Conservation (phyloP, 2,797 vertebrate species). For the Phoeniculus purpureus region DNA sequence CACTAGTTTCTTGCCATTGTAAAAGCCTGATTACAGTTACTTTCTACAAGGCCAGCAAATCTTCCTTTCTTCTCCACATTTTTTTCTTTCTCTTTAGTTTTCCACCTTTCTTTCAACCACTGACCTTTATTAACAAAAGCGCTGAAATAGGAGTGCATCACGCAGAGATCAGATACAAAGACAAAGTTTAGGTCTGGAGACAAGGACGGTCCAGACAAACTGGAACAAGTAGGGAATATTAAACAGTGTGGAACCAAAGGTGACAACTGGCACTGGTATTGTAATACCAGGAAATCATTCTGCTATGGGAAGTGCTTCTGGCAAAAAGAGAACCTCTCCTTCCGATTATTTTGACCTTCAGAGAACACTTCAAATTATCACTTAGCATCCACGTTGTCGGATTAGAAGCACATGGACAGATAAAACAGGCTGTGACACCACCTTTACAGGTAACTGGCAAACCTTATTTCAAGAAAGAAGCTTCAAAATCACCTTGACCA, state of each 20-base stretch:
- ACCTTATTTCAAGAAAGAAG: neutral
- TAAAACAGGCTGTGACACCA: neutral
- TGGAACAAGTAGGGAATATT: neutral
- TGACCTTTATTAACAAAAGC: neutral
- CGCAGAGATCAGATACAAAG: neutral
- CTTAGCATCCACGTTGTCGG: neutral
- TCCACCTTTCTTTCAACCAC: neutral
- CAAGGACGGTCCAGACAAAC: neutral
- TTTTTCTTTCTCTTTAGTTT: neutral
- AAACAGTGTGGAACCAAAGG: neutral
- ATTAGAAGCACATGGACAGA: neutral
- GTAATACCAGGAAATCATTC: neutral
- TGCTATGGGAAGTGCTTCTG: neutral
- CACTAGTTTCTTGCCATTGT: neutral
- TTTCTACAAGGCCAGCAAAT: neutral
- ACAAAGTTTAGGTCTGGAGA: neutral
- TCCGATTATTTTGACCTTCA: neutral
- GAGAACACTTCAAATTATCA: neutral
- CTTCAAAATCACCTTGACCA: neutral
- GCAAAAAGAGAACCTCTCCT: neutral
- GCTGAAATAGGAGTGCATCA: neutral
- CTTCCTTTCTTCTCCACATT: neutral
- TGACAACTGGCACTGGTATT: neutral
- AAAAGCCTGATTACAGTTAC: neutral
- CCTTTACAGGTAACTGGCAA: neutral